These are phyloP conservation scores for Andrena praecox DNA, from an alignment of 2,888 invertebrate genomes.

Conservation along the genomic window DNA sequence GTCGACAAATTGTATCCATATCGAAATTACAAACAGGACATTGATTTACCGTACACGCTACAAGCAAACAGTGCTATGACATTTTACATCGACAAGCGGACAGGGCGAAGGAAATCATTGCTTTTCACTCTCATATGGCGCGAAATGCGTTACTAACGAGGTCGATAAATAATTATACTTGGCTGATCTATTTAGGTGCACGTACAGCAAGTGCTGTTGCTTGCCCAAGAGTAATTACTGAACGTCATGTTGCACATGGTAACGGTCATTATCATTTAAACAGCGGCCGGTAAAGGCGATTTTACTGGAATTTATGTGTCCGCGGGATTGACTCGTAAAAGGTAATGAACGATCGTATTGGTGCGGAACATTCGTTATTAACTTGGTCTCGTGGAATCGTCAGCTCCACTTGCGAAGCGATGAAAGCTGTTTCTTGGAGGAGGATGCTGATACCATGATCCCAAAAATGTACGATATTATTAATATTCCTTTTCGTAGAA, in stretches of 20 bases:
- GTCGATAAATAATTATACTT: constrained; percentile 42
- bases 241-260: constrained; percentile 26
- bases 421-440: too few relatives aligned
- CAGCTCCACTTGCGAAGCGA: too few relatives aligned
- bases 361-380: background rate
- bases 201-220: constrained; percentile 8
- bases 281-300: background rate
- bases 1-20: constrained; percentile 21
- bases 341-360: background rate
- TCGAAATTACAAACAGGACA: too few relatives aligned
- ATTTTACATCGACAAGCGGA: constrained; percentile 23
- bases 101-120: constrained; percentile 7
- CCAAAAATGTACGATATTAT: too few relatives aligned
- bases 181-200: constrained; percentile 16
- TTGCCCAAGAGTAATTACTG: constrained; percentile 27
- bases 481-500: too few relatives aligned
- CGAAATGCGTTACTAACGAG: constrained; percentile 35
- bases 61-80: too few relatives aligned
- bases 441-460: too few relatives aligned
- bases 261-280: constrained; percentile 11
- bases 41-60: too few relatives aligned
- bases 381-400: background rate
- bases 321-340: background rate
- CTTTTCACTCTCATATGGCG: constrained; percentile 33
- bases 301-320: background rate